Evolutionary conservation across 2,113 vertebrate genomes (phyloP).

Genomic region (Aix galericulata): DNA sequence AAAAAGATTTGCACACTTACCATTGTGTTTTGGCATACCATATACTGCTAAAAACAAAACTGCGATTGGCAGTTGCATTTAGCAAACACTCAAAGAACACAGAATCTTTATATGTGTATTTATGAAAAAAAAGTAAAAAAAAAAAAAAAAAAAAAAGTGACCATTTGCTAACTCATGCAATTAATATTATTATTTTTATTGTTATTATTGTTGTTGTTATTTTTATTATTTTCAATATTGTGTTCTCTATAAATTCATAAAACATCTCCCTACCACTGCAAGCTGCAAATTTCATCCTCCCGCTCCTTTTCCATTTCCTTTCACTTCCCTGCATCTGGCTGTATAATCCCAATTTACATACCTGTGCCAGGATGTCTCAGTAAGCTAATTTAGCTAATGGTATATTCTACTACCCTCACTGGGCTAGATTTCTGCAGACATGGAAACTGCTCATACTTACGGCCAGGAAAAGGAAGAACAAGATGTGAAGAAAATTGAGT

Average conservation of each 20-base stretch:
- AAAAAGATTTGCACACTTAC: background rate
- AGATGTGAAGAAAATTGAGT: background rate
- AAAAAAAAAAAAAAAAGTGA: background rate
- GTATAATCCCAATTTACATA: background rate
- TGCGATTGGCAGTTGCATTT: background rate
- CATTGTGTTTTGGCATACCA: background rate
- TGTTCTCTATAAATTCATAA: background rate
- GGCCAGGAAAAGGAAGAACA: background rate
- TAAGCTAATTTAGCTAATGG: background rate
- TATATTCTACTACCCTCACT: fast-evolving
- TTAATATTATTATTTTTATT: too few species aligned
- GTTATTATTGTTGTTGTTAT: too few species aligned
- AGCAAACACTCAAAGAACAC: background rate
- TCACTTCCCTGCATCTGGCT: background rate
- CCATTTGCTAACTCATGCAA: background rate
- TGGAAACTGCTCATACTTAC: background rate
- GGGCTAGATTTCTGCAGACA: background rate
- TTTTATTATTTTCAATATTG: background rate
- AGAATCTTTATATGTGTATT: fast-evolving
- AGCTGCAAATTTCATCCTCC: background rate
- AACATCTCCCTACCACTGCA: background rate
- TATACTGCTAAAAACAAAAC: background rate
- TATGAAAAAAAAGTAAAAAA: background rate
- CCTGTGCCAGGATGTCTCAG: background rate
- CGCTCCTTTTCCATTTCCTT: background rate